Evolutionary conservation across 2,113 vertebrate genomes (phyloP).

Genomic region (Anas platyrhynchos): DNA sequence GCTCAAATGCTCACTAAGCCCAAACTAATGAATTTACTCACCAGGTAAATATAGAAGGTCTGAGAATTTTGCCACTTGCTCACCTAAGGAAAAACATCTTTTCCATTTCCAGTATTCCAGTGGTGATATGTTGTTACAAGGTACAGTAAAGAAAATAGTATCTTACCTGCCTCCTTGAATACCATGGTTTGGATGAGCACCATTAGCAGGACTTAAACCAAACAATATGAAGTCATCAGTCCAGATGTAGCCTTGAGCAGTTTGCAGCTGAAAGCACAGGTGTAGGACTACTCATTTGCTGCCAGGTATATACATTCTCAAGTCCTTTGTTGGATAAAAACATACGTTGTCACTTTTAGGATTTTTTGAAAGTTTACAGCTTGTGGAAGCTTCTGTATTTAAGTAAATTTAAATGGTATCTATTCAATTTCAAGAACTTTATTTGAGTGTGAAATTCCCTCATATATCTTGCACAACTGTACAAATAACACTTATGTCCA

Average conservation of each 20-base stretch:
- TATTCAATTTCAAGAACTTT: slow-evolving; percentile 72
- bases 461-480: slow-evolving; percentile 82
- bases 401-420: slow-evolving; percentile 32
- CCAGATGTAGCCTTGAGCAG: neutral
- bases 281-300: neutral
- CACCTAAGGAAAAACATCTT: neutral
- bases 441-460: slow-evolving; percentile 85
- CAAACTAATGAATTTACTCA: neutral
- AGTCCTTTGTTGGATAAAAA: neutral
- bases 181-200: neutral
- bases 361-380: neutral
- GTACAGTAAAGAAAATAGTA: neutral
- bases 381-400: neutral
- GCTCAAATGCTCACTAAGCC: neutral
- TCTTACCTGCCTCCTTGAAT: neutral
- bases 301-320: neutral
- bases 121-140: neutral
- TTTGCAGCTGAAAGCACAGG: neutral
- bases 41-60: neutral
- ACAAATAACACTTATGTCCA: slow-evolving; percentile 86
- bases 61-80: neutral
- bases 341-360: neutral
- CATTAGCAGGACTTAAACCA: neutral
- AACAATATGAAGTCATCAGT: neutral
- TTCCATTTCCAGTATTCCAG: neutral